Base-by-base conservation (phyloP, 2,797 vertebrate genomes). In the Lycodopsis pacificus region DNA sequence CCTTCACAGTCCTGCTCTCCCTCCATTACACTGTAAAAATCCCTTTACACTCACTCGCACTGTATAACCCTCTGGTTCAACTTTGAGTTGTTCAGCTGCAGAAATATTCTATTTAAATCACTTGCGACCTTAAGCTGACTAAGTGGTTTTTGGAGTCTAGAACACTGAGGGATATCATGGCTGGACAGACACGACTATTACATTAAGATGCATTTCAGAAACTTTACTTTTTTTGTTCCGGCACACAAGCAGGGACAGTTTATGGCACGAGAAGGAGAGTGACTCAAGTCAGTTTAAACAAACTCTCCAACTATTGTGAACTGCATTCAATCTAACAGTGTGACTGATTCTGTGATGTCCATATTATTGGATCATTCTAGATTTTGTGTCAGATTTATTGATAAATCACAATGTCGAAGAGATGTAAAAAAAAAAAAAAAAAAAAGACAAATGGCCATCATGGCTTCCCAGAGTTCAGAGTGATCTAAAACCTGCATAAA, bases 21-120 rank as follows among this genome's bases (percentile, higher is more conserved):
- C 80, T 80, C 65, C 64, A 69, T 79, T 80, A 72, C 82, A 65
- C 78, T 80, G 87, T 74, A 80, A 86, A 32, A 91, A 89, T 17
- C 65, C 65, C 72, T 80, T 84, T 65, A 67, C 63, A 61, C 85
- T 76, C 71, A 65, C 34, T 57, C 38, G 27, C 61, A 58, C 82
- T 65, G 63, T 56, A 78, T 82, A 84, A 73, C 42, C 78, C 27
- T 64, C 73, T 73, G 56, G 38, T 79, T 83, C 69, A 70, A 67
- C 49, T 79, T 84, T 63, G 75, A 77, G 66, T 58, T 20, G 25
- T 65, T 67, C 90, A 91, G 90, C 88, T 91, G 90, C 82, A 88
- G 56, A 89, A 89, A 90, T 73, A 90, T 73, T 80, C 58, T 36
- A 4, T 71, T 76, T 80, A 77, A 87, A 89, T 83, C 80, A 80